Percentiles rank a stretch among this genome's conserved stretches.
Conservation (phyloP, 2,797 vertebrate species). For the Monodelphis domestica region DNA sequence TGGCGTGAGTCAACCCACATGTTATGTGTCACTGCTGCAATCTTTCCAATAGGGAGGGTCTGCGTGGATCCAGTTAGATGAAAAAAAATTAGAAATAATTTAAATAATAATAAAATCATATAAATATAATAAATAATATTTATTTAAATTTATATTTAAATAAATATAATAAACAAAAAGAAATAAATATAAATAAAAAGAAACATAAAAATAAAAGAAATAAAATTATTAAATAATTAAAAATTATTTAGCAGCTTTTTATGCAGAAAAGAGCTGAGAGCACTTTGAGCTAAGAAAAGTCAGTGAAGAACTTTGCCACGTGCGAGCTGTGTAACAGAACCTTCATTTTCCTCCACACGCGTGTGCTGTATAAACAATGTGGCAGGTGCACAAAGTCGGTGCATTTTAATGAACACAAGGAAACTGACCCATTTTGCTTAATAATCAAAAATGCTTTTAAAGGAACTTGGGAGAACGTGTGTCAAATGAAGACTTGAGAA, state of each 20-base stretch:
- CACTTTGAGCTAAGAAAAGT: conserved; percentile 28
- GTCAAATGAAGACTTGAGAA: background rate
- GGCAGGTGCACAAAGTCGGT: conserved; percentile 13
- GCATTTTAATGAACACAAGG: background rate
- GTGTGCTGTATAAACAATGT: background rate
- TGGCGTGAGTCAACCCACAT: conserved; percentile 36
- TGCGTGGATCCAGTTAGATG: conserved; percentile 20
- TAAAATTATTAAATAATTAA: no score
- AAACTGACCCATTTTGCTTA: background rate
- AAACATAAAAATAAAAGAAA: no score
- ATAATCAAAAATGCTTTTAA: conserved; percentile 23
- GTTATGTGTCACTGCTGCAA: conserved; percentile 12
- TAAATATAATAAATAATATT: no score
- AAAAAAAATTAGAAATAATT: no score
- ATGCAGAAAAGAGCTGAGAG: conserved; percentile 2
- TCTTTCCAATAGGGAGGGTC: background rate
- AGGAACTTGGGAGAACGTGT: conserved; percentile 1
- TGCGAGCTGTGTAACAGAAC: conserved; percentile 35
- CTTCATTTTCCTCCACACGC: background rate
- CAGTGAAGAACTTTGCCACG: conserved; percentile 28
- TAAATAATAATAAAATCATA: no score
- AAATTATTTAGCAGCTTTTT: no score
- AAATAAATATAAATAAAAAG: no score
- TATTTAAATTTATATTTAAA: no score
- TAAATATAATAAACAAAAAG: no score